Conservation (phyloP, 2,888 invertebrate species). For the Diplazon laetatorius region DNA sequence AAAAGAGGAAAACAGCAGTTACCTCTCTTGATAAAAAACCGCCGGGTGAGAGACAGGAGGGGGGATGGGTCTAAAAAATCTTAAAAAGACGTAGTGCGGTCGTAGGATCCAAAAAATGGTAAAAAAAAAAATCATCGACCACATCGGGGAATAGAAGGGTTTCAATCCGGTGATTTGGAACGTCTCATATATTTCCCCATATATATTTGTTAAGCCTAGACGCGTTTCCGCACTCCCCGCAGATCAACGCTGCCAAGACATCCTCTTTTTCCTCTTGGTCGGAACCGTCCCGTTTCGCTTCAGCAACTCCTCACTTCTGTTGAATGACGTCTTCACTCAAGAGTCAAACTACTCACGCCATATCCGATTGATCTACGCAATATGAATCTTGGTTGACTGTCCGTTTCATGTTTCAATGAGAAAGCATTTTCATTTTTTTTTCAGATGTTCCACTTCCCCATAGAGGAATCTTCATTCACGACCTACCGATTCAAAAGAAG, state of each 20-base stretch:
- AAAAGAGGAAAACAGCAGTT: no score
- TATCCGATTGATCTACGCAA: conserved; percentile 69
- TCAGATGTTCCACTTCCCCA: no score
- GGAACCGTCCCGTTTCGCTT: conserved; percentile 33
- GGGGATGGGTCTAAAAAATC: no score
- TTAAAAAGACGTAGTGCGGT: no score
- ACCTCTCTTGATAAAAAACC: no score
- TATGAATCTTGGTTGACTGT: conserved; percentile 45
- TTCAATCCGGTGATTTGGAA: no score
- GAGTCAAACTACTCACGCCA: conserved; percentile 22
- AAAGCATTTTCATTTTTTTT: not conserved
- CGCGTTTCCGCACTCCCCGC: conserved; percentile 6
- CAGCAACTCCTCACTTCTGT: conserved; percentile 26
- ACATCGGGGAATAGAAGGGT: no score
- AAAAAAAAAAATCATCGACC: no score
- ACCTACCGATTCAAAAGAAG: no score
- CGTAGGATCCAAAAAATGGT: no score
- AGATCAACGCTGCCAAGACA: not conserved
- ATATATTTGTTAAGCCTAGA: not conserved
- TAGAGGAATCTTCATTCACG: no score
- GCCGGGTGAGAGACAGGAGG: no score
- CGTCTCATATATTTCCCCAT: not conserved
- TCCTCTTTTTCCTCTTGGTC: not conserved
- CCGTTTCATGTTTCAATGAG: conserved; percentile 15
- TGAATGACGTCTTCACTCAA: conserved; percentile 67